Conservation (phyloP, 2,113 vertebrate species). For the Toxotes jaculatrix region DNA sequence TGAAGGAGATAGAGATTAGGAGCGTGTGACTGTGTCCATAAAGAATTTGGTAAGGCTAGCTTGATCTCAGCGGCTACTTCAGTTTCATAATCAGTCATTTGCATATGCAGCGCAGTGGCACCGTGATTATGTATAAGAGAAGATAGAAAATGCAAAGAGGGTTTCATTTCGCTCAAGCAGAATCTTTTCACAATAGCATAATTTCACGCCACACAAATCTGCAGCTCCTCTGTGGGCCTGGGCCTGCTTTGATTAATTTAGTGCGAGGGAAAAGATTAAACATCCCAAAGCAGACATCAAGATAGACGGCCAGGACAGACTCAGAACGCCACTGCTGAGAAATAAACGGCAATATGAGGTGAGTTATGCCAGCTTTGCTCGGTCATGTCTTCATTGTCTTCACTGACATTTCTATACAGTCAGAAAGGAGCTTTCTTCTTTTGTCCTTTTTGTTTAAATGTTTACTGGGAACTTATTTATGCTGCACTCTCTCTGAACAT, state of each 20-base stretch:
- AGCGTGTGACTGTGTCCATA: background rate
- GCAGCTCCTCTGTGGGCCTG: constrained; percentile 43
- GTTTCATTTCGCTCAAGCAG: constrained; percentile 58
- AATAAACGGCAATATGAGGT: constrained; percentile 12
- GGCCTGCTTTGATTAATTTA: constrained; percentile 61
- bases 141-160: constrained; percentile 62
- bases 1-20: constrained; percentile 9
- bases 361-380: constrained; percentile 3
- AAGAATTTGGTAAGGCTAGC: constrained; percentile 9
- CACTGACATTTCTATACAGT: background rate
- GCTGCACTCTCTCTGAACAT: too few species aligned
- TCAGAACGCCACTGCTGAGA: constrained; percentile 12
- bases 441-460: too few species aligned
- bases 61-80: constrained; percentile 36
- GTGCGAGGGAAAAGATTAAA: constrained; percentile 53
- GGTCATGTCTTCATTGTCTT: background rate
- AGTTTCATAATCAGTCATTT: constrained; percentile 47
- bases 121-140: constrained; percentile 55
- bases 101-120: constrained; percentile 43
- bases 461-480: too few species aligned
- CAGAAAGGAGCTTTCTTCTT: too few species aligned
- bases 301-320: constrained; percentile 25
- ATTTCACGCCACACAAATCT: constrained; percentile 76
- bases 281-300: constrained; percentile 41
- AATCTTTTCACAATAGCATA: constrained; percentile 66